A percentile compares a stretch with the other conserved stretches of the same genome.
These are phyloP conservation scores for Penaeus monodon DNA, from an alignment of 2,888 invertebrate genomes.

Conservation along the genomic window DNA sequence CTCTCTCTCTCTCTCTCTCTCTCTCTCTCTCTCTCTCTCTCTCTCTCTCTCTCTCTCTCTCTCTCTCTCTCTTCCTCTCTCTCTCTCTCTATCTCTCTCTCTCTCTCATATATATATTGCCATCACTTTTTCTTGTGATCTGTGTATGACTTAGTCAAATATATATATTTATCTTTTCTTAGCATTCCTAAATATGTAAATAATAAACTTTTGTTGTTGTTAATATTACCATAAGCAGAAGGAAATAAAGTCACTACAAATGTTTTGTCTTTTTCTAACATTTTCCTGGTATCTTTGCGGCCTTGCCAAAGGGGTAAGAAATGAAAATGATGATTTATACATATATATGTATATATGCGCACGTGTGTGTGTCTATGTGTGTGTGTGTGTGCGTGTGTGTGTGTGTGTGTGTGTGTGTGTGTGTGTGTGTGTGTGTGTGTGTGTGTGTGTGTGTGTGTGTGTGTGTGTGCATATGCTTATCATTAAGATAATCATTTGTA, in stretches of 20 bases:
- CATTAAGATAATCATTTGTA: no score
- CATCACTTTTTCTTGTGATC: background rate
- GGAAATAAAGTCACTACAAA: constrained; percentile 45
- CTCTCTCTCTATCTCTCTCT: background rate
- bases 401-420: constrained; percentile 1
- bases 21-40: constrained; percentile 1
- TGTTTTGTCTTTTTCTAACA: constrained; percentile 6
- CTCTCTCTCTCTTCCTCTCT: background rate
- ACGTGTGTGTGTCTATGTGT: background rate
- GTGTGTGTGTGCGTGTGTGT: background rate
- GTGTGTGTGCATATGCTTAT: no score
- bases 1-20: background rate
- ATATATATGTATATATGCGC: no score
- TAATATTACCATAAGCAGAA: constrained; percentile 35
- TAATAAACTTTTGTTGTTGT: constrained; percentile 53
- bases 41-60: constrained; percentile 15
- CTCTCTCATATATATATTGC: background rate
- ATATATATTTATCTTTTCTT: constrained; percentile 59
- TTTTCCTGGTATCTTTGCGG: background rate
- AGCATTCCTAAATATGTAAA: constrained; percentile 57
- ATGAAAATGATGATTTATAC: background rate
- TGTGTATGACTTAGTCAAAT: constrained; percentile 51
- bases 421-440: constrained; percentile 11
- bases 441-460: constrained; percentile 1
- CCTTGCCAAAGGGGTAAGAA: constrained; percentile 63